Base-by-base conservation (phyloP, 2,888 invertebrate genomes). In the Aphodius sticticus region DNA sequence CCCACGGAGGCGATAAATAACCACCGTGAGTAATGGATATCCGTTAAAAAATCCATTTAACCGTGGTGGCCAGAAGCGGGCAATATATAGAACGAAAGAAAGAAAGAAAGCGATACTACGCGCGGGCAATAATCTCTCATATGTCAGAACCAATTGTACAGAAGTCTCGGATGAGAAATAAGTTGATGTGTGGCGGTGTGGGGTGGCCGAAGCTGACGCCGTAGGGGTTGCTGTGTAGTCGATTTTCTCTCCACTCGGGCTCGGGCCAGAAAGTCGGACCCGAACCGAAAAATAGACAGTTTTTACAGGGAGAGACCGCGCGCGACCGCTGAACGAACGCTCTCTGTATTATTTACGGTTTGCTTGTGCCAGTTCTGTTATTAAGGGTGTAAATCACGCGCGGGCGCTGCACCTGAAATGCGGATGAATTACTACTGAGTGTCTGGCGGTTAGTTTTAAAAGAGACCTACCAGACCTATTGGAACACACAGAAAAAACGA, bases 341-440 rank as follows among this genome's bases (percentile, higher is more conserved):
- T 38, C 74, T 75, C 38, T 53, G 70, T 82, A 83, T 83, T 85
- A 84, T 85, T 84, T 85, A 85, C 84, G 85, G 82, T 82, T 82
- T 81, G 82, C 81, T 79, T 80, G 82, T 83, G 84, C 82, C 81
- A 83, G 82, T 82, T 82, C 82, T 83, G 84, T 84, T 85, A 85
- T 85, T 84, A 85, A 84, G 84, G 83, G 82, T 83, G 84, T 84
- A 85, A 85, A 85, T 85, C 84, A 84, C 83, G 79, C 70, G 77
- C 74, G 16, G 75, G 37, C 77, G 26, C 81, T 81, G 81, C 79
- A 81, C 81, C 77, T 81, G 81, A 81, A 80, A 72, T 71, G 38
- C 70, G 76, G 80, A 77, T 75, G 76, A 80, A 78, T 80, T 80
- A 77, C 77, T 75, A 77, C 69, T 37, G 36, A 12, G 53, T 53